Conservation (phyloP, 2,797 vertebrate genomes). For the Prionace glauca region DNA sequence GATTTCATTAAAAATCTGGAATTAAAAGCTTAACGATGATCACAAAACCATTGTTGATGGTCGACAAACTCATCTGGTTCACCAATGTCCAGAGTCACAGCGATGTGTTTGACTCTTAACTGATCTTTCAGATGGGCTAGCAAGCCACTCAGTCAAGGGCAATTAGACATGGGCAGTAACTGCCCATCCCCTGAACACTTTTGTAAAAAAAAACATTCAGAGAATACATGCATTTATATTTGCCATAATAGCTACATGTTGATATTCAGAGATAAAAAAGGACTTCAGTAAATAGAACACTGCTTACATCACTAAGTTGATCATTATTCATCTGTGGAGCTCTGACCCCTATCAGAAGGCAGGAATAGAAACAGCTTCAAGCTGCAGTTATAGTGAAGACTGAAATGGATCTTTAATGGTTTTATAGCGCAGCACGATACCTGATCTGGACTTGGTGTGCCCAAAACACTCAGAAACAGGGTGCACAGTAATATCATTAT, state of each 20-base stretch:
- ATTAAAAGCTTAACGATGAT: too few species aligned
- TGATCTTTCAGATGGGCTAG: too few species aligned
- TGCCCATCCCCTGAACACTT: too few species aligned
- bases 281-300: background rate
- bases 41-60: too few species aligned
- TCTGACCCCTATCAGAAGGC: background rate
- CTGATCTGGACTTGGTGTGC: background rate
- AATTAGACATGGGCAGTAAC: too few species aligned
- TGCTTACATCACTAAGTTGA: background rate
- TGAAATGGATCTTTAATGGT: background rate
- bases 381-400: background rate
- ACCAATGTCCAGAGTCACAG: too few species aligned
- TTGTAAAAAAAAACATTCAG: background rate
- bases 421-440: background rate
- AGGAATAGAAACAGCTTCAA: background rate
- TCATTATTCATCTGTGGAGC: too few species aligned
- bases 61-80: too few species aligned
- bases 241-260: background rate
- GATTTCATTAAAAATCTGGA: too few species aligned
- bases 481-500: background rate
- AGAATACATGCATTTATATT: background rate
- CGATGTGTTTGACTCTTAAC: too few species aligned
- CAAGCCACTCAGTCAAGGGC: too few species aligned
- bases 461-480: background rate
- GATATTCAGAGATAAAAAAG: background rate